Evolutionary conservation across 2,113 vertebrate species (phyloP).

Genomic region (Taxidea taxus): DNA sequence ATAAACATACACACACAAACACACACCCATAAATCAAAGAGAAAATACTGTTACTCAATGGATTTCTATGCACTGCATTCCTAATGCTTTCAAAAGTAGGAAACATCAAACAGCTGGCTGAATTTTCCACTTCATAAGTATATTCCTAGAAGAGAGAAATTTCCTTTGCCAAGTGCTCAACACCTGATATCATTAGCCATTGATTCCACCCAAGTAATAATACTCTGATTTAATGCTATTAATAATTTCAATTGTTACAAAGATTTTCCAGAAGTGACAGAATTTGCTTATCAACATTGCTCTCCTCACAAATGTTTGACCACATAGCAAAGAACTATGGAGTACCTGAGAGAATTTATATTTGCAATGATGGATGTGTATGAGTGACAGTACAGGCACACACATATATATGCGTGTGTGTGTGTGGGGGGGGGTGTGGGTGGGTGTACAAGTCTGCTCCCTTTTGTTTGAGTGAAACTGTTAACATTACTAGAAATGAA

Average conservation of each 20-base stretch:
- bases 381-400: not conserved
- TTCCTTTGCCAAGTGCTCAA: not conserved
- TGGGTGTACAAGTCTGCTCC: not conserved
- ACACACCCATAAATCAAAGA: not conserved
- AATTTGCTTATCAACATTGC: not conserved
- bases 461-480: not conserved
- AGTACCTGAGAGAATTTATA: not conserved
- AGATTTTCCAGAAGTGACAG: not conserved
- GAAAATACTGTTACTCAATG: not conserved
- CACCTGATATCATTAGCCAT: not conserved
- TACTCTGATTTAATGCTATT: not conserved
- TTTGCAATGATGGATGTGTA: not conserved
- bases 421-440: fast-evolving
- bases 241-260: not conserved
- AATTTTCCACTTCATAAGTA: not conserved
- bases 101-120: not conserved
- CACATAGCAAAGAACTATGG: not conserved
- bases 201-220: not conserved
- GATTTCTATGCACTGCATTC: not conserved
- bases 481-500: not conserved
- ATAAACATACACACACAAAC: not conserved
- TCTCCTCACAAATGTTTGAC: not conserved
- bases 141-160: not conserved
- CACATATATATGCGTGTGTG: no score
- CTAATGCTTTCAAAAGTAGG: not conserved